Evolutionary conservation across 2,113 vertebrate genomes (phyloP).

Genomic region (Narcine bancroftii): DNA sequence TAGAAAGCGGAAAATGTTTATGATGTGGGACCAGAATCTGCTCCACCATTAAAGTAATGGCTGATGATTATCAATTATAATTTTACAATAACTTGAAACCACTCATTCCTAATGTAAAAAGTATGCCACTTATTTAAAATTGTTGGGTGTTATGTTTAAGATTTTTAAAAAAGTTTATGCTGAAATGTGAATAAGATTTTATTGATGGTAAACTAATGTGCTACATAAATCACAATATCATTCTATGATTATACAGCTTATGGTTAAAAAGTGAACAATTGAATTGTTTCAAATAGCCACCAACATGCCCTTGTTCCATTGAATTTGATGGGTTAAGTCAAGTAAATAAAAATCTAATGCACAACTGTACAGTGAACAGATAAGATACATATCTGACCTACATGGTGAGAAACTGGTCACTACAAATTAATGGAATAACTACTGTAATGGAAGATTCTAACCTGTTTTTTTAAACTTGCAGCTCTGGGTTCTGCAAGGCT

Average conservation of each 20-base stretch:
- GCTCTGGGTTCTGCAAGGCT: too few relatives aligned
- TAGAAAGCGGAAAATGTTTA: too few relatives aligned
- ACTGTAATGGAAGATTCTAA: too few relatives aligned
- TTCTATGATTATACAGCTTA: not conserved
- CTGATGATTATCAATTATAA: too few relatives aligned
- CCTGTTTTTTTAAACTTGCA: too few relatives aligned
- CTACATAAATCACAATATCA: not conserved
- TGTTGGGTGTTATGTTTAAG: too few relatives aligned
- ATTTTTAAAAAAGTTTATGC: not conserved
- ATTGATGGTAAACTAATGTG: not conserved
- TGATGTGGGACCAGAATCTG: too few relatives aligned
- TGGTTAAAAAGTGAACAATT: not conserved
- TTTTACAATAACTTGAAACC: too few relatives aligned
- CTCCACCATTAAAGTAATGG: too few relatives aligned
- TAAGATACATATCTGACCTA: too few relatives aligned
- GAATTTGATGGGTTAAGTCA: not conserved
- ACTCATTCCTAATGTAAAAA: too few relatives aligned
- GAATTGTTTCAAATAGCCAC: not conserved
- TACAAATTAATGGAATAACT: not conserved
- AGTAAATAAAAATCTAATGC: not conserved
- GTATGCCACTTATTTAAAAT: too few relatives aligned
- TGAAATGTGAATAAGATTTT: not conserved
- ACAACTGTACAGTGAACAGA: not conserved
- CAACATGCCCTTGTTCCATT: not conserved
- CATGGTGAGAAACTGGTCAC: not conserved